These are phyloP conservation scores for Erpornis zantholeuca DNA, from an alignment of 2,113 vertebrate species.

Conservation along the genomic window DNA sequence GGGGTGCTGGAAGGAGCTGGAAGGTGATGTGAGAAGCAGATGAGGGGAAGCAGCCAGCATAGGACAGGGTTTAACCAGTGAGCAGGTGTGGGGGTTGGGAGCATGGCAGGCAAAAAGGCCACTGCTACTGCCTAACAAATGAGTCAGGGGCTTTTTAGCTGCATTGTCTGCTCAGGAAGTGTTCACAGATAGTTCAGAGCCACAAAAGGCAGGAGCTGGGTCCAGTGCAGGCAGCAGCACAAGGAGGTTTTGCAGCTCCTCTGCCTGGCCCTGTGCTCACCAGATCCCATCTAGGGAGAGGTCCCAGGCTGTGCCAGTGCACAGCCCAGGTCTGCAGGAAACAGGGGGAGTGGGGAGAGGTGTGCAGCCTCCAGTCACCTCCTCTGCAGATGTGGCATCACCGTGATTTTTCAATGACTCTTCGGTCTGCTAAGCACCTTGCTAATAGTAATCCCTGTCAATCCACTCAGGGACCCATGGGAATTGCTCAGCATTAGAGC, in stretches of 20 bases:
- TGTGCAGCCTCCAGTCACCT: not conserved
- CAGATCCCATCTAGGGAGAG: not conserved
- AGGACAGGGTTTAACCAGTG: not conserved
- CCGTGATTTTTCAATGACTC: not conserved
- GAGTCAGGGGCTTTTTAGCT: not conserved
- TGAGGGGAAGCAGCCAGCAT: accelerated
- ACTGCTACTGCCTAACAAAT: not conserved
- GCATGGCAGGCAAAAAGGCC: not conserved
- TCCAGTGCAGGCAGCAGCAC: not conserved
- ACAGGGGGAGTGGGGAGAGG: accelerated
- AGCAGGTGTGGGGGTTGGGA: not conserved
- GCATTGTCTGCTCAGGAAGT: accelerated
- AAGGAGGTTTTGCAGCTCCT: not conserved
- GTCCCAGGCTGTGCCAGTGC: not conserved
- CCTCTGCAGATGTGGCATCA: not conserved
- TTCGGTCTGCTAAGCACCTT: slow-evolving; percentile 26
- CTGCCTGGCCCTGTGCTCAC: not conserved
- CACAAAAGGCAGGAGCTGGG: not conserved
- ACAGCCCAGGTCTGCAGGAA: not conserved
- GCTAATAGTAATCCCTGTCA: not conserved
- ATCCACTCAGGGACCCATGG: not conserved
- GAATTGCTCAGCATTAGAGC: not conserved
- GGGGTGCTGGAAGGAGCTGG: not conserved
- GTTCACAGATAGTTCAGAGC: not conserved
- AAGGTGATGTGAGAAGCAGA: not conserved